Evolutionary conservation across 2,888 invertebrate species (phyloP), one percentile per base, ranked within the genome.

Genomic region (Nezara viridula): DNA sequence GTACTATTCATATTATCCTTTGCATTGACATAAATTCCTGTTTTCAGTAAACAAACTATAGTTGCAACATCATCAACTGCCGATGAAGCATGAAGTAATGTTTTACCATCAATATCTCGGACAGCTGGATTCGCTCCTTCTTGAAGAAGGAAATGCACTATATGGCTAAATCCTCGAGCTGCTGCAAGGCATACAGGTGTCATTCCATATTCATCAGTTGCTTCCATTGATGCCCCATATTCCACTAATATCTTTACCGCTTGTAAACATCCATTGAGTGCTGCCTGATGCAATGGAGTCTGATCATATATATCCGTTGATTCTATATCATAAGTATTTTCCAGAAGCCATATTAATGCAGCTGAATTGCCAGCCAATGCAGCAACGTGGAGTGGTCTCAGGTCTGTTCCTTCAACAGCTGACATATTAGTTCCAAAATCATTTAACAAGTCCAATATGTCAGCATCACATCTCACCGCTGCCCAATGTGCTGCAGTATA

Each of bases 241-340:
- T 81, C 44, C 24, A 81, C 40, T 47, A 81, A 81, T 24, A 81
- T 44, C 37, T 47, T 81, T 14, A 47, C 81, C 12, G 81, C 81
- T 81, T 81, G 24, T n/a, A 44, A n/a, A 44, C 14, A 5, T 47
- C 81, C 81, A 81, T 81, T 81, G 12, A 81, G 44, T 81, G 12
- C 81, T 81, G 81, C 81, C 12, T 44, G 81, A 47, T 81, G 81
- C 44, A 81, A 47, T 47, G 81, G 44, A 6, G 81, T 81, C n/a
- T 44, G 40, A 4, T 81, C 12, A 10, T 81, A n/a, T 81, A 37
- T 37, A 14, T 81, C 81, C 40, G 32, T 81, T 5, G 81, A 81
- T 81, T 81, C 81, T 81, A 81, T 81, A 44, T 81, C 81, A 81
- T 81, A 81, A n/a, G 81, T 81, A n/a, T 81, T 81, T 24, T 81